Evolutionary conservation across 2,888 invertebrate species (phyloP), one percentile per base, ranked within the genome.

Genomic region (Ectemnius lituratus): DNA sequence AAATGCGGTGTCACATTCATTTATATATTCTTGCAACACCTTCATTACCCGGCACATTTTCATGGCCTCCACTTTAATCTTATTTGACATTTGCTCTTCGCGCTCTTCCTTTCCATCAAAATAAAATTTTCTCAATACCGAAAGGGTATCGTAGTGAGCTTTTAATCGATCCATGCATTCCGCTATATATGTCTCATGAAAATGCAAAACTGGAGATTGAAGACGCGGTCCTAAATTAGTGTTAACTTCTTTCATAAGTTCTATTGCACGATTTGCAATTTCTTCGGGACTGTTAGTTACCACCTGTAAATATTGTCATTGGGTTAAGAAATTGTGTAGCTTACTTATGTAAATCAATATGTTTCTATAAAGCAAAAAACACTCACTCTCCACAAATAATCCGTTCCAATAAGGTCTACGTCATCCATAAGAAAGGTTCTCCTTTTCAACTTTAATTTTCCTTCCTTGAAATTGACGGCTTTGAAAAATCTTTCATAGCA

Each of bases 391-490:
- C 99, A 99, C 85, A 99, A 93, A 92, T 99, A 99, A 91, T 99
- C 98, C 89, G 97, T 94, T 80, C 99, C 99, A 89, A 98, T 97
- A 87, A 99, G 94, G 93, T 98, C 98, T 83, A 97, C 95, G 91
- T 98, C 97, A 91, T 98, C 97, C 92, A 98, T 96, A 87, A 97
- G 93, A 91, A 96, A 95, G 78, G 96, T 95, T 85, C 97, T 94
- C 88, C 97, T 93, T 90, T 97, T 97, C 75, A 95, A 93, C 90
- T 97, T 96, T 73, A 99, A 92, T 92, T 98, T 98, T 78, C 96
- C 96, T 91, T 98, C 98, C 92, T 98, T 98, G 76, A 95, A 95
- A 92, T 99, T 99, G 23, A 99, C 98, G 74, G 97, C 97, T 92
- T 97, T 97, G 91, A 98, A 97, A 92, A 98, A 98, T 85, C 97